phyloP scores from a whole-genome alignment of 2,113 vertebrate species.

The Garra rufa region DNA sequence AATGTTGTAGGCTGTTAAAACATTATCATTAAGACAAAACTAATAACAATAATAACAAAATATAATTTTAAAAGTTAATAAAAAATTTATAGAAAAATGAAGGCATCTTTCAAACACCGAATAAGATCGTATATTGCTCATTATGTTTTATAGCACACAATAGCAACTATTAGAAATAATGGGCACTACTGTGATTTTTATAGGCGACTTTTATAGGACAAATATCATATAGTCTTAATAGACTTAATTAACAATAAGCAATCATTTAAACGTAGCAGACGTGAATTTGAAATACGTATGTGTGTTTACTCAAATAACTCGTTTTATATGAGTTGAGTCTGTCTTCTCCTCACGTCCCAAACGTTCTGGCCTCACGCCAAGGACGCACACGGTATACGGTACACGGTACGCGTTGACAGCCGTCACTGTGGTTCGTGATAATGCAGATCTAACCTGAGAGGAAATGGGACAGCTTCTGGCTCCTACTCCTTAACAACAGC shows the following conservation, averaged over 20 bases:
- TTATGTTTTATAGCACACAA: neutral
- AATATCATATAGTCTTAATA: neutral
- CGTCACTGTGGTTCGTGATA: constrained; percentile 70
- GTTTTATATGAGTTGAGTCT: too few species aligned
- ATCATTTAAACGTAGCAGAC: neutral
- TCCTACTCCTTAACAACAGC: constrained; percentile 17
- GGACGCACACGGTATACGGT: constrained; percentile 60
- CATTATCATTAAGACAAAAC: neutral
- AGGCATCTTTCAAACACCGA: neutral
- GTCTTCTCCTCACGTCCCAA: neutral
- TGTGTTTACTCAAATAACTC: neutral
- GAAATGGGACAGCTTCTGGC: constrained; percentile 65
- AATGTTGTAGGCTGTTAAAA: too few species aligned
- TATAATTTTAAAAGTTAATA: too few species aligned
- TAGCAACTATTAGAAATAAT: neutral
- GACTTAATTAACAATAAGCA: neutral
- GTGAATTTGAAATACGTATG: neutral
- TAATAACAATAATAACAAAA: too few species aligned
- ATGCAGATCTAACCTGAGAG: constrained; percentile 73
- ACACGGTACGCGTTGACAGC: constrained; percentile 71
- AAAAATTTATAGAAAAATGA: too few species aligned
- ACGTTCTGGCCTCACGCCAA: constrained; percentile 61
- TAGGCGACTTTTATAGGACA: neutral
- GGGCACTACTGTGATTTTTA: neutral
- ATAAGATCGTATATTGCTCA: neutral